Evolutionary conservation across 1,140 invertebrate species (phyloP), one percentile per base, ranked within the genome.

Genomic region (Platyscapa corneri): DNA sequence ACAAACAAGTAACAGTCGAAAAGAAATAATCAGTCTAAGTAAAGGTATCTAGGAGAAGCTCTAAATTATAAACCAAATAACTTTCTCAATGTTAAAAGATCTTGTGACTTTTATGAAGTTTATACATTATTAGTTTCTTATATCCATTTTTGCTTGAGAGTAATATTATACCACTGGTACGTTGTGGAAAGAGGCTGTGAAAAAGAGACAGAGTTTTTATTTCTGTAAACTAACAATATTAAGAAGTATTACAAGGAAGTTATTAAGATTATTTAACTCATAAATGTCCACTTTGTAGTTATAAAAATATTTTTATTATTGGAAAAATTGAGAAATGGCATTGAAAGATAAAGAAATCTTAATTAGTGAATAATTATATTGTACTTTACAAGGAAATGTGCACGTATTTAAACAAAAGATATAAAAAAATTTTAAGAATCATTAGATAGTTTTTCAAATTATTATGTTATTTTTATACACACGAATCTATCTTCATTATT

Each of bases 11-110:
- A 53, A 34, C 20, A n/a, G 6, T 79, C 53, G 8, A 30, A 81
- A 67, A 74, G 67, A 82, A 74, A 82, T 46, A 82, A 82, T 82
- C 80, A 37, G 37, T 27, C 18, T 3, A 74, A 82, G 80, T 82
- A 60, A 1, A 1, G 49, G 34, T n/a, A n/a, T n/a, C 23, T 27
- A 27, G 56, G 56, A 70, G n/a, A 56, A 46, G 53, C 46, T 16
- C 16, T 27, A 20, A 27, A 39, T 67, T 81, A 70, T 67, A 81
- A 65, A 80, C 34, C 20, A 46, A 56, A 18, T 18, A 82, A 75
- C 14, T 75, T 74, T 60, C 14, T 49, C 34, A 30, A n/a, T 53
- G 30, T 12, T 72, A 53, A 30, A n/a, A n/a, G 34, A 42, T 37
- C n/a, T 37, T 39, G 30, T 30, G 81, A 82, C 67, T 82, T 82